Conservation (phyloP, 2,888 invertebrate species). For the Periphyllus acericola region DNA sequence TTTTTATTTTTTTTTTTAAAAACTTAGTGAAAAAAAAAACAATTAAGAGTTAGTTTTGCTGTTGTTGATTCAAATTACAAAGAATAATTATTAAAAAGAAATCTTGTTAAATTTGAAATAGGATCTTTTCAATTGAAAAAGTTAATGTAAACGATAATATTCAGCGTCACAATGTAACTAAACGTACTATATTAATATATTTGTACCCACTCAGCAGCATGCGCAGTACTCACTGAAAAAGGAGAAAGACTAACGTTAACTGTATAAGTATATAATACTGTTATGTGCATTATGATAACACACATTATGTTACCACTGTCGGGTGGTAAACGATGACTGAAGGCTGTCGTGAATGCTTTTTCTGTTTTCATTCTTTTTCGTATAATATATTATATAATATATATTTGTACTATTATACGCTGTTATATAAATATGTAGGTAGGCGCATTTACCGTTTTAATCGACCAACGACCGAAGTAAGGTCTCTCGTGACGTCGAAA, state of each 20-base stretch:
- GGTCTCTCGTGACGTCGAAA: background rate
- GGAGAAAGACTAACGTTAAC: too few species aligned
- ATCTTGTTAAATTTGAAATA: too few species aligned
- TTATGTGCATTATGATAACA: too few species aligned
- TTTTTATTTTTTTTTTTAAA: background rate
- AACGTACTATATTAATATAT: background rate
- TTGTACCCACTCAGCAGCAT: background rate
- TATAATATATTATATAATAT: too few species aligned
- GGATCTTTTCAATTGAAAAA: too few species aligned
- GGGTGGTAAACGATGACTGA: background rate
- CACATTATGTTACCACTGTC: background rate
- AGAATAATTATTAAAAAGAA: too few species aligned
- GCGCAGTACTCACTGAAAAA: background rate
- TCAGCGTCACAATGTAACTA: too few species aligned
- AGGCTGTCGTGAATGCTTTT: background rate
- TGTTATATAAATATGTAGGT: background rate
- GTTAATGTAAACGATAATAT: too few species aligned
- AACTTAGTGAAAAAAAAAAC: too few species aligned
- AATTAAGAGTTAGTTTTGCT: too few species aligned
- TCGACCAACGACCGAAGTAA: background rate
- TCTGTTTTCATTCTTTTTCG: background rate
- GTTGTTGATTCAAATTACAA: too few species aligned
- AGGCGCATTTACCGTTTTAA: background rate
- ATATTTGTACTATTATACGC: background rate
- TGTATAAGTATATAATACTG: too few species aligned